Base-by-base conservation (phyloP, 2,797 vertebrate genomes). In the Rousettus madagascariensis region DNA sequence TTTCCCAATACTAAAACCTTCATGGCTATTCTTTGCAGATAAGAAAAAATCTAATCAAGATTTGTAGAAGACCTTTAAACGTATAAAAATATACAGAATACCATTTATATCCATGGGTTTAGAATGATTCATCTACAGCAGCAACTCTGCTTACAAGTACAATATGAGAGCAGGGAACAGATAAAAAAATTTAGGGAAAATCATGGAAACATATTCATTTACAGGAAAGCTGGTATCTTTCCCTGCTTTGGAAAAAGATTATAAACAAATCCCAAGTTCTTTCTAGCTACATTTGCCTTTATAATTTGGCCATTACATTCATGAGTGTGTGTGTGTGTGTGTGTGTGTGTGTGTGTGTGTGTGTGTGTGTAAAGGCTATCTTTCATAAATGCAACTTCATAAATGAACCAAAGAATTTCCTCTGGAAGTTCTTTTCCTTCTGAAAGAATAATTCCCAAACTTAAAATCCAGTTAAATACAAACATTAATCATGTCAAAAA, bases 21-120 rank as follows among this genome's bases (percentile, higher is more conserved):
- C 1, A 0, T 33, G 49, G 87, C 36, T 94, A 78, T 63, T 49
- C 41, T 91, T 20, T 84, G 26, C 46, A 74, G 53, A 49, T 33
- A 96, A 93, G 33, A 84, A 96, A 98, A 95, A 96, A 63, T 53
- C 59, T 74, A 15, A 59, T 90, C 30, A 87, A 65, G 49, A 90
- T 97, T 96, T 97, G 55, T 61, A 68, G 11, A 94, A 95, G 65
- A 75, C 26, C 78, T 92, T 91, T 68, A 89, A 97, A 74, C 43
- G 9, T 63, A 97, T 92, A 65, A 55, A 96, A 97, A 57, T 2
- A 17, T 3, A 82, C 2, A 88, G 84, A 95, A 22, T 3, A 49
- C 28, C 90, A 93, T 75, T 95, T 84, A 82, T 1, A 86, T 46
- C 69, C 24, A 68, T 30, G 15, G 26, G 7, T n/a, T 96, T 69